Evolutionary conservation across 1,140 invertebrate genomes (phyloP), one percentile per base, ranked within the genome.

Genomic region (Cheumatopsyche charites): DNA sequence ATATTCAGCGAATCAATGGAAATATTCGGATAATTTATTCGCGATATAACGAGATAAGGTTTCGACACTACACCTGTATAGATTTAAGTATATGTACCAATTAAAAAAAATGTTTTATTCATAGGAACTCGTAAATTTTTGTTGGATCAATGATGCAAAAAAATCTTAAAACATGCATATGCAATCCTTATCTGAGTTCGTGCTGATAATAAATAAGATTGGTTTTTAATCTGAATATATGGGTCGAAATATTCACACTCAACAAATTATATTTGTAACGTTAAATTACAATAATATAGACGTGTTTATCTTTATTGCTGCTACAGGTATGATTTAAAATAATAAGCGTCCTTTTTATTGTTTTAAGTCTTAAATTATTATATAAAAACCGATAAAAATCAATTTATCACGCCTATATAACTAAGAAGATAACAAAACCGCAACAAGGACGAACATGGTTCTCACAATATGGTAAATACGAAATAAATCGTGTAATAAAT

Each of bases 61-160:
- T 52, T 52, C 47, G 47, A 52, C 47, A 52, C 47, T 52, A 52
- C 47, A 52, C 47, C 47, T 52, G 47, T 52, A 19, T 52, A 19
- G 47, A 52, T 17, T 52, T 52, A 52, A 52, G 19, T 7, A 9
- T 52, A 19, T 52, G 47, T 52, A 2, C 47, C 9, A 17, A 7
- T 15, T 52, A 52, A 52, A 52, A 52, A 52, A 52, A 52, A 17
- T 52, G 9, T 17, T 17, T 52, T 52, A 17, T 15, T 52, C 19
- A 52, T n/a, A n/a, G 9, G 47, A 17, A 15, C 5, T 17, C 15
- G 47, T 19, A 19, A 52, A 52, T 17, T 15, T 52, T 52, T 15
- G 19, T 17, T 19, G 7, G 43, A n/a, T 15, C n/a, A n/a, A n/a
- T n/a, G n/a, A n/a, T n/a, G n/a, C n/a, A 36, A 36, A 36, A 36